Evolutionary conservation across 2,888 invertebrate species (phyloP), one percentile per base, ranked within the genome.

Genomic region (Ennomos erosarius): DNA sequence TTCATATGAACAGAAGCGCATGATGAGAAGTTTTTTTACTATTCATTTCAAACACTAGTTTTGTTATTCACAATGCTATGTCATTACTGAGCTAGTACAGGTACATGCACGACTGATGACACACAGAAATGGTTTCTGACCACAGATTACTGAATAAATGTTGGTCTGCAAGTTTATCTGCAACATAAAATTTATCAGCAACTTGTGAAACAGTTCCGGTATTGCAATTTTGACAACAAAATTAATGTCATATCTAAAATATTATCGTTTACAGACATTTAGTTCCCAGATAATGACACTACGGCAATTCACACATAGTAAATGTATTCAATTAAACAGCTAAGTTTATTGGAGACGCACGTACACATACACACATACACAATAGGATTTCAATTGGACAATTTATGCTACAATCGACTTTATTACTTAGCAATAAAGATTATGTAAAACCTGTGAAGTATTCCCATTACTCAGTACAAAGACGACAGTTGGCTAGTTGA

Each of bases 221-320:
- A 33, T 50, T 34, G 48, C 45, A 43, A 55, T 62, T 67, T 67
- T 64, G 51, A 70, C 57, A 57, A 51, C 42, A 45, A 63, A 67
- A 67, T 74, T 67, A 70, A 55, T 50, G 69, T 72, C 73, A 65
- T 53, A 69, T 69, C 55, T 62, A 53, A 65, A 53, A 57, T 65
- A 68, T 68, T 63, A 68, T 62, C 59, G 64, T 59, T 63, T 61
- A 55, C 55, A 59, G 51, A 59, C 62, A 61, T 69, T 69, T 74
- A 70, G 70, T 73, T 69, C 66, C 59, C 50, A 65, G 65, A 64
- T 71, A 74, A 73, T 74, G 71, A 70, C 63, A 52, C 72, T 64
- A 68, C 69, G 71, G 75, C 77, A 77, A 75, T 84, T 84, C 79
- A 77, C 85, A 85, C 82, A 73, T 82, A 75, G 74, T 75, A 70